Percentiles rank a stretch among this genome's conserved stretches.
These are phyloP conservation scores for Hapalemur alaotrensis DNA, from an alignment of 2,797 vertebrate species.

Conservation along the genomic window DNA sequence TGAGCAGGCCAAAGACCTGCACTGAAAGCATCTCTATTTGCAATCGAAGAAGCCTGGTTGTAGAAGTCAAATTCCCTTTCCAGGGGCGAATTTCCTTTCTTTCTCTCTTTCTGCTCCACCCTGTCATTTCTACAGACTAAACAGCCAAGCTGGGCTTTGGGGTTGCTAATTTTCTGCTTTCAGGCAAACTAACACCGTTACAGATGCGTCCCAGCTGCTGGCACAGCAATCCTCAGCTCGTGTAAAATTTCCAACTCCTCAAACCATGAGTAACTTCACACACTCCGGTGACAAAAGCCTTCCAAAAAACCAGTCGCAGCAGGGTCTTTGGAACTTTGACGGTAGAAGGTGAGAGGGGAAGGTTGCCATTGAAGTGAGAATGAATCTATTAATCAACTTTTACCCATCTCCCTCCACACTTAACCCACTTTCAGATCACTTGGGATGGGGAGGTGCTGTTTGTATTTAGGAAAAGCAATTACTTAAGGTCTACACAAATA, in stretches of 20 bases:
- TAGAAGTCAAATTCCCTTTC: neutral
- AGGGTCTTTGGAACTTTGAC: conserved; percentile 84
- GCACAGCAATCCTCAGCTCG: conserved; percentile 80
- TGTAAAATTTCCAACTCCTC: conserved; percentile 92
- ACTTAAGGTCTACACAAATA: neutral
- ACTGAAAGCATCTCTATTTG: neutral
- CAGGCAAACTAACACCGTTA: conserved; percentile 90
- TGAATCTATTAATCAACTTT: conserved; percentile 85
- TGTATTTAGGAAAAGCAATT: neutral
- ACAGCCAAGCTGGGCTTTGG: conserved; percentile 78
- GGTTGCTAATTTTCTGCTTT: conserved; percentile 87
- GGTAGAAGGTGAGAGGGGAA: conserved; percentile 58
- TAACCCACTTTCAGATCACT: conserved; percentile 75
- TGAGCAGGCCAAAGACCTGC: fast-evolving
- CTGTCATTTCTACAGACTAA: conserved; percentile 81
- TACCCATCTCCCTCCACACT: conserved; percentile 71
- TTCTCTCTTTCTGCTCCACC: conserved; percentile 66
- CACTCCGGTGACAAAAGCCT: conserved; percentile 82
- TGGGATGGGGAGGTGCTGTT: conserved; percentile 40
- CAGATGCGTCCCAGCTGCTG: conserved; percentile 96
- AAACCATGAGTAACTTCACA: conserved; percentile 87
- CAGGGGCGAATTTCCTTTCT: conserved; percentile 32
- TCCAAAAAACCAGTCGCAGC: conserved; percentile 79
- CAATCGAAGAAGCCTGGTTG: neutral
- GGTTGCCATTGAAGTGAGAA: conserved; percentile 85